phyloP scores from a whole-genome alignment of 1,140 invertebrate species.

The Anastatus disparis region DNA sequence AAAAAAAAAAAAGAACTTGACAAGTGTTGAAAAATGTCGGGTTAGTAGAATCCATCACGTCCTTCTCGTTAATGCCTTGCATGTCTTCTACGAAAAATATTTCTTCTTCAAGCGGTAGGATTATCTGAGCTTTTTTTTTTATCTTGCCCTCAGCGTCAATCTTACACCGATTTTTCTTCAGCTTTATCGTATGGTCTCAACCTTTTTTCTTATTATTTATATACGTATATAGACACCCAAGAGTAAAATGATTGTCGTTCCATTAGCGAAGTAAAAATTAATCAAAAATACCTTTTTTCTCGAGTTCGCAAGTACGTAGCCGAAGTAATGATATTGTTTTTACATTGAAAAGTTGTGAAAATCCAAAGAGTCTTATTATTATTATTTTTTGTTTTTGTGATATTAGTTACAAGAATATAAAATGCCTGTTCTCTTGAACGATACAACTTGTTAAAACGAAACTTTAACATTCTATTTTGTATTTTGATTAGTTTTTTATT shows the following conservation, averaged over 20 bases:
- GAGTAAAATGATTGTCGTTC: too few relatives aligned
- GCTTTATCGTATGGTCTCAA: not conserved
- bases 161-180: not conserved
- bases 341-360: too few relatives aligned
- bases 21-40: constrained; percentile 44
- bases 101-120: not conserved
- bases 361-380: too few relatives aligned
- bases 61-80: not conserved
- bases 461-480: too few relatives aligned
- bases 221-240: too few relatives aligned
- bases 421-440: not conserved
- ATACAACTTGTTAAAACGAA: not conserved
- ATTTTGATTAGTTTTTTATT: not conserved
- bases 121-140: not conserved
- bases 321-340: too few relatives aligned
- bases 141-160: not conserved
- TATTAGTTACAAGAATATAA: not conserved
- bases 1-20: constrained; percentile 28
- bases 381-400: too few relatives aligned
- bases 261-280: too few relatives aligned
- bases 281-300: too few relatives aligned
- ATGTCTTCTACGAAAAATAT: not conserved
- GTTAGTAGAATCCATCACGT: constrained; percentile 42
- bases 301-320: too few relatives aligned
- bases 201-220: too few relatives aligned